Percentiles rank a stretch among this genome's conserved stretches.
Evolutionary conservation across 1,140 invertebrate species (phyloP).

Genomic region (Anoplophora glabripennis): DNA sequence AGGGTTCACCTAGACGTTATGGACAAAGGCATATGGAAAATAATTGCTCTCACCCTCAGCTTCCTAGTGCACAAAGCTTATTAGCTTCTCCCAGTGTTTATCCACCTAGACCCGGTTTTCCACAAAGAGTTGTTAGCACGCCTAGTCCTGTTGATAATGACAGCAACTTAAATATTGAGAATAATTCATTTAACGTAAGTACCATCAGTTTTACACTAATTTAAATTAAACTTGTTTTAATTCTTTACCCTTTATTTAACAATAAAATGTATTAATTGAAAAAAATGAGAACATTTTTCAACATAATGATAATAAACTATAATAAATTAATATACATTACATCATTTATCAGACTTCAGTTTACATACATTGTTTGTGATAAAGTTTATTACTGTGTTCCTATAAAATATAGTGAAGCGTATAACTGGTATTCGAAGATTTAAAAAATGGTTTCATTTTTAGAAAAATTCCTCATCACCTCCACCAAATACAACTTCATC

Average conservation of each 20-base stretch:
- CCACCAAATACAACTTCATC: constrained; percentile 42
- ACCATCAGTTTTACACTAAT: neutral
- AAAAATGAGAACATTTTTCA: no score
- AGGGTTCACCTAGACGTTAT: constrained; percentile 85
- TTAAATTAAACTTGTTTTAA: neutral
- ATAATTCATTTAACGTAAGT: constrained; percentile 45
- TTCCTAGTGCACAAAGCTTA: constrained; percentile 58
- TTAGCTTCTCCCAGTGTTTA: constrained; percentile 65
- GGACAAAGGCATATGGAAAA: constrained; percentile 55
- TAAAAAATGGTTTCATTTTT: constrained; percentile 1
- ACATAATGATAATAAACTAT: no score
- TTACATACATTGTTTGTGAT: neutral
- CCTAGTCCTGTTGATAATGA: constrained; percentile 51
- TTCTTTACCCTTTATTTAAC: no score
- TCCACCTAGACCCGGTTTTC: constrained; percentile 70
- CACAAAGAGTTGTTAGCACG: constrained; percentile 56
- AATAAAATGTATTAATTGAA: neutral
- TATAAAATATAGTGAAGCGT: neutral
- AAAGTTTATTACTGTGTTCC: constrained; percentile 9
- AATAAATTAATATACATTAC: no score
- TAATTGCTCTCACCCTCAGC: constrained; percentile 49
- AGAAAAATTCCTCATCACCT: constrained; percentile 23
- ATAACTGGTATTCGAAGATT: neutral
- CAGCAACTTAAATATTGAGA: constrained; percentile 32
- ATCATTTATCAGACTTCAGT: no score